These are phyloP conservation scores for Pygmarrhopalites habei DNA, from an alignment of 1,140 invertebrate genomes.

Conservation along the genomic window DNA sequence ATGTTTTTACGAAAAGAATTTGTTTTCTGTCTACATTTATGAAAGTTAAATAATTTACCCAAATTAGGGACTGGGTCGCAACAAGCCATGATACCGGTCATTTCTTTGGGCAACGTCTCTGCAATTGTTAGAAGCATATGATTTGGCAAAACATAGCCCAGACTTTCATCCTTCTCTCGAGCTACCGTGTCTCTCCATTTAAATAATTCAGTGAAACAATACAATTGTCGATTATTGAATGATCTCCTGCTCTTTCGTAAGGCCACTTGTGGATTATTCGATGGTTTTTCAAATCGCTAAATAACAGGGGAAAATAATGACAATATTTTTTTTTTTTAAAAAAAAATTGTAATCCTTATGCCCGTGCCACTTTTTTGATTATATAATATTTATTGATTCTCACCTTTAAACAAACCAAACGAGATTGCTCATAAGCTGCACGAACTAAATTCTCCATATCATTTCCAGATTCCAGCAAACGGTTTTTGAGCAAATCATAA, in stretches of 20 bases:
- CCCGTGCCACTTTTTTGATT: no score
- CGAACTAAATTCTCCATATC: slow-evolving; percentile 61
- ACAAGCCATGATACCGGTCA: slow-evolving; percentile 86
- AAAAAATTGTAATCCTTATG: not conserved
- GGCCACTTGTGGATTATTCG: slow-evolving; percentile 40
- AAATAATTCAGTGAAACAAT: slow-evolving; percentile 73
- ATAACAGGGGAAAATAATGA: slow-evolving; percentile 17
- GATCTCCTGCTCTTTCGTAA: slow-evolving; percentile 63
- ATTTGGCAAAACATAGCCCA: slow-evolving; percentile 84
- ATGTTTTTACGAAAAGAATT: no score
- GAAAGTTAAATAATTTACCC: no score
- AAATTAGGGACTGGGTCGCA: slow-evolving; percentile 91
- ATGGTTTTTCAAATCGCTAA: slow-evolving; percentile 74
- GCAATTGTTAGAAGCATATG: slow-evolving; percentile 90
- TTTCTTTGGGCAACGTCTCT: slow-evolving; percentile 82
- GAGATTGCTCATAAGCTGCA: slow-evolving; percentile 63
- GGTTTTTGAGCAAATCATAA: slow-evolving; percentile 72
- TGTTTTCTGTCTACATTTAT: no score
- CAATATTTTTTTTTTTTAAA: not conserved
- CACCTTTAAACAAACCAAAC: slow-evolving; percentile 60
- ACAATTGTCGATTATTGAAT: slow-evolving; percentile 79
- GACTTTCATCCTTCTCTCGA: slow-evolving; percentile 82
- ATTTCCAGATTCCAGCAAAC: slow-evolving; percentile 64
- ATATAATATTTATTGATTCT: not conserved
- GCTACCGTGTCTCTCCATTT: slow-evolving; percentile 82